These are phyloP conservation scores for Spheniscus mendiculus DNA, from an alignment of 2,113 vertebrate species.

Conservation along the genomic window DNA sequence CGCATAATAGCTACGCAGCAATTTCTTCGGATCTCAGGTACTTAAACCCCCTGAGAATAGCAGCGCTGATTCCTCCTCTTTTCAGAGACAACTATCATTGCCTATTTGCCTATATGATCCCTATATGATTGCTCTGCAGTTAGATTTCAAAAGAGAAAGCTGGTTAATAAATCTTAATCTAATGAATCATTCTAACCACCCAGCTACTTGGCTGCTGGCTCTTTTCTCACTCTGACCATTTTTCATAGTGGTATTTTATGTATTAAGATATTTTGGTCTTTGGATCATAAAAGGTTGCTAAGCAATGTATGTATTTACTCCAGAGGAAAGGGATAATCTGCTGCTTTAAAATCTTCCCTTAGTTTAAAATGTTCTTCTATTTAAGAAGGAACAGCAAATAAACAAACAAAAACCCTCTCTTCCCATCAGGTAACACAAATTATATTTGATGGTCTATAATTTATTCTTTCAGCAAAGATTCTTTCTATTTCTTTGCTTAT, in stretches of 20 bases:
- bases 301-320: neutral
- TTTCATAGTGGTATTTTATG: neutral
- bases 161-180: neutral
- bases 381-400: neutral
- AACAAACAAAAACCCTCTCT: neutral
- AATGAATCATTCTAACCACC: neutral
- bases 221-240: neutral
- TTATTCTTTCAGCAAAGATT: constrained; percentile 54
- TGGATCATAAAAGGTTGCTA: neutral
- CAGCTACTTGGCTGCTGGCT: neutral
- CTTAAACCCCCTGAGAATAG: neutral
- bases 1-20: neutral
- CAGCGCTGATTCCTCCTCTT: constrained; percentile 12
- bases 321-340: neutral
- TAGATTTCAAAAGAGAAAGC: neutral
- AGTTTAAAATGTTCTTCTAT: constrained; percentile 2
- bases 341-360: neutral
- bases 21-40: neutral
- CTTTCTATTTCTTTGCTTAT: constrained; percentile 53
- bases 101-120: neutral
- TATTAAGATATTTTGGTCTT: neutral
- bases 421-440: neutral
- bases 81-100: neutral
- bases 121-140: neutral
- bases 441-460: constrained; percentile 38